These are phyloP conservation scores for Agrilus cyanescens DNA, from an alignment of 2,888 invertebrate species.

Conservation along the genomic window DNA sequence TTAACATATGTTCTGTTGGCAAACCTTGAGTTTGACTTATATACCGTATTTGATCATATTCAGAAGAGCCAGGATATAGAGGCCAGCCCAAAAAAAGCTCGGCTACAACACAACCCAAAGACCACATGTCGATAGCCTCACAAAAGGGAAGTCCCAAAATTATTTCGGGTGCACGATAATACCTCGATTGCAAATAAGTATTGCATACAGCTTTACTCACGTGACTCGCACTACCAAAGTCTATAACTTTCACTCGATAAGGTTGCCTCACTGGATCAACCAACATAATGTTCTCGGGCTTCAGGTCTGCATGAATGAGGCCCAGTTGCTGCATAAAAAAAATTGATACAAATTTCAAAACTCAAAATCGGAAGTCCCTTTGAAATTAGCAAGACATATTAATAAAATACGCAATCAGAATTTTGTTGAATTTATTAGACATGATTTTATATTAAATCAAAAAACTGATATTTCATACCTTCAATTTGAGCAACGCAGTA, in stretches of 20 bases:
- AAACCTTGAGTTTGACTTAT: conserved; percentile 71
- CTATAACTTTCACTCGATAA: conserved; percentile 98
- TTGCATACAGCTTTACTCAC: conserved; percentile 99
- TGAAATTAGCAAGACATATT: no score
- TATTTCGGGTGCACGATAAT: conserved; percentile 96
- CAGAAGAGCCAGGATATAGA: conserved; percentile 95
- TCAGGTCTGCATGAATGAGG: conserved; percentile 97
- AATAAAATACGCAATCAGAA: no score
- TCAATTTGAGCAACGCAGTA: conserved; percentile 76
- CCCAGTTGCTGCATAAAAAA: conserved; percentile 77
- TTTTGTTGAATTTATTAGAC: no score
- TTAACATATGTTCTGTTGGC: conserved; percentile 96
- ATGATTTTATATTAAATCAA: no score
- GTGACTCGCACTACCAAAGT: conserved; percentile 98
- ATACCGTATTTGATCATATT: conserved; percentile 94
- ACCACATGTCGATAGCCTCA: conserved; percentile 99
- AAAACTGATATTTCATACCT: conserved; percentile 41
- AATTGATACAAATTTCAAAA: conserved; percentile 7
- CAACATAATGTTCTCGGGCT: conserved; percentile 99
- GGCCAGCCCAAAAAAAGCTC: conserved; percentile 99
- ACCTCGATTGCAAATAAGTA: conserved; percentile 97
- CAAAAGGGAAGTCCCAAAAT: conserved; percentile 96
- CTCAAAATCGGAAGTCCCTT: no score
- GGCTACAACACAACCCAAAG: conserved; percentile 97
- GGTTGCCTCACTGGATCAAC: conserved; percentile 97